These are phyloP conservation scores for Drosophila macrospina DNA, from an alignment of 2,888 invertebrate genomes.

Conservation along the genomic window DNA sequence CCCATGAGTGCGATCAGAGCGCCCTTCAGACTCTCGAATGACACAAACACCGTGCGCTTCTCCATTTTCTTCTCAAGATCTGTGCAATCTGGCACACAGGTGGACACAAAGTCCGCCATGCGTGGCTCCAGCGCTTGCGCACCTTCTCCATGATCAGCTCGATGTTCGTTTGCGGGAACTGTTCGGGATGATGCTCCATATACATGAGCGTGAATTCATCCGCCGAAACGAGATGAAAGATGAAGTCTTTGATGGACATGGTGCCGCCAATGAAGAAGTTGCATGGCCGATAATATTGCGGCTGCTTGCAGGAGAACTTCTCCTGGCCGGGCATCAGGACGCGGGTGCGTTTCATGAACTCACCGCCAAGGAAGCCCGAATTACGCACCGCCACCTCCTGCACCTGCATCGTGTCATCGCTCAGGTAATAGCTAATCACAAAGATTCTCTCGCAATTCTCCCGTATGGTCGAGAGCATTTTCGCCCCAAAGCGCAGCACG, in stretches of 20 bases:
- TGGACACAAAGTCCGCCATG: slow-evolving; percentile 91
- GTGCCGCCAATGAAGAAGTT: slow-evolving; percentile 95
- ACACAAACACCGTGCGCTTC: slow-evolving; percentile 62
- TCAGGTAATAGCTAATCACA: slow-evolving; percentile 92
- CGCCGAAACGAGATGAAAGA: slow-evolving; percentile 92
- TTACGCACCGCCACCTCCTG: slow-evolving; percentile 91
- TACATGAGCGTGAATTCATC: slow-evolving; percentile 95
- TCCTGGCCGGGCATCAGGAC: slow-evolving; percentile 91
- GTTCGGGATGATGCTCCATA: slow-evolving; percentile 91
- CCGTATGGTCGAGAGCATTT: slow-evolving; percentile 90
- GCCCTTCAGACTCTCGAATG: slow-evolving; percentile 86
- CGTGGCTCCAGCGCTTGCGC: slow-evolving; percentile 88
- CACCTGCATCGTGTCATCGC: slow-evolving; percentile 93
- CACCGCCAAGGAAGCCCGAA: slow-evolving; percentile 89
- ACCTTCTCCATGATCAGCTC: slow-evolving; percentile 91
- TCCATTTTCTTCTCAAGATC: slow-evolving; percentile 55
- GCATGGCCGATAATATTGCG: slow-evolving; percentile 90
- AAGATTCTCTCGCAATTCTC: slow-evolving; percentile 90
- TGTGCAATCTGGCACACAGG: slow-evolving; percentile 86
- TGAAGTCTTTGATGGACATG: slow-evolving; percentile 91
- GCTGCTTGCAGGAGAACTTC: slow-evolving; percentile 89
- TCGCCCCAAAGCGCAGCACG: slow-evolving; percentile 91
- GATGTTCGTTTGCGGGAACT: slow-evolving; percentile 91
- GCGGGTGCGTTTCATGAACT: slow-evolving; percentile 89
- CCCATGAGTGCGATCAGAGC: slow-evolving; percentile 89